Evolutionary conservation across 2,797 vertebrate genomes (phyloP), one percentile per base, ranked within the genome.

Genomic region (Thalassophryne amazonica): DNA sequence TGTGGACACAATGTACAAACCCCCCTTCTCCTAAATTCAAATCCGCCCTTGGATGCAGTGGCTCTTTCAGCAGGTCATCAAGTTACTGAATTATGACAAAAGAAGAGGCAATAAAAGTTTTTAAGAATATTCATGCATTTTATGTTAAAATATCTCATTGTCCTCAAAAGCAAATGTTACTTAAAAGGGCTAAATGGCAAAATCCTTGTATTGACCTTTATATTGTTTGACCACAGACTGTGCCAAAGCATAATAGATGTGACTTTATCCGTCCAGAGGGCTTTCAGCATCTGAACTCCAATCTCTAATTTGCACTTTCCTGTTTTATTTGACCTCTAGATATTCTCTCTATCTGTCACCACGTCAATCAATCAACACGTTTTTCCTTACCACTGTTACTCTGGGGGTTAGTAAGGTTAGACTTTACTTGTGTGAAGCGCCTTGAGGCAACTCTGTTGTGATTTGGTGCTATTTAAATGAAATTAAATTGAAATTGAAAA

Each of bases 301-400:
- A 47, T 59, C 27, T 73, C 19, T 53, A 21, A 53, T 60, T 22
- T 37, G 33, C 23, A 61, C 33, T 54, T 59, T 61, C 49, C 60
- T 61, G 65, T 76, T 75, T 73, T 51, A 56, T 64, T 51, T 82
- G 78, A 82, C 83, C 80, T 77, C 65, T 32, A 68, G 20, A n/a
- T 38, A 57, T 50, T 64, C 52, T 59, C 19, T 50, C 53, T 66
- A 13, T 45, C 27, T 42, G 4, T 38, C 28, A 21, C 5, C n/a
- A n/a, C n/a, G n/a, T n/a, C n/a, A n/a, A n/a, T n/a, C n/a, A n/a
- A n/a, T n/a, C n/a, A n/a, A n/a, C n/a, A n/a, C n/a, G n/a, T n/a
- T n/a, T n/a, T n/a, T n/a, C n/a, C n/a, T n/a, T n/a, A n/a, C n/a
- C n/a, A n/a, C n/a, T n/a, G n/a, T n/a, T n/a, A n/a, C n/a, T n/a